Base-by-base conservation (phyloP, 2,113 vertebrate species). In the Anolis carolinensis region DNA sequence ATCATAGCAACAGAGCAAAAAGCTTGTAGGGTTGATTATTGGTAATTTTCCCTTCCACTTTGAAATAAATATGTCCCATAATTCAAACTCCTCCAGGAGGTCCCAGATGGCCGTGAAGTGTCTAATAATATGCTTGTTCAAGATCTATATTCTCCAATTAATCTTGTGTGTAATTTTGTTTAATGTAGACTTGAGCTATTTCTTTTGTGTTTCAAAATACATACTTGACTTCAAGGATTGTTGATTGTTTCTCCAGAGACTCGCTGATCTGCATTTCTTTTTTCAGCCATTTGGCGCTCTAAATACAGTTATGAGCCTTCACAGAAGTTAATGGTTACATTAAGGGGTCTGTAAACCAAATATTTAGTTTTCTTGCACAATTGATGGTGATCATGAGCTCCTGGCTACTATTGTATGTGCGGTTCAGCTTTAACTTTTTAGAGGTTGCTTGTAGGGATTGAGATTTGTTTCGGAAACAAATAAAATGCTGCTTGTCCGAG, bases 361-460 rank as follows among this genome's bases (percentile, higher is more conserved):
- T 98, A 98, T 98, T 98, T 97, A 96, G 91, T 92, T 91, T 94
- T 88, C 86, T 96, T 97, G 96, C 96, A 95, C 92, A 97, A 97
- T 87, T 27, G 73, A 83, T 86, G 92, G 89, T 85, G 87, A 88
- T 86, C 91, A 39, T 86, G 89, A 73, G 79, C 90, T 92, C 87
- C 71, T 62, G 90, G 91, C 79, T 87, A 87, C 73, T 86, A 36
- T 91, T 81, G 25, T 44, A 84, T 94, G 83, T 94, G 82, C 85
- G 90, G 83, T 92, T 92, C 71, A 74, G 78, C 39, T 74, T 92
- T 86, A 86, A 85, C 25, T 90, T 88, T 81, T 93, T 94, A 88
- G 27, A 23, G 83, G 79, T 91, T 81, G 87, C 73, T 79, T 88
- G 86, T 71, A 87, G 87, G 39, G 52, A 67, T 32, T 89, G 82